phyloP scores from a whole-genome alignment of 2,888 invertebrate species.

The Penaeus monodon region DNA sequence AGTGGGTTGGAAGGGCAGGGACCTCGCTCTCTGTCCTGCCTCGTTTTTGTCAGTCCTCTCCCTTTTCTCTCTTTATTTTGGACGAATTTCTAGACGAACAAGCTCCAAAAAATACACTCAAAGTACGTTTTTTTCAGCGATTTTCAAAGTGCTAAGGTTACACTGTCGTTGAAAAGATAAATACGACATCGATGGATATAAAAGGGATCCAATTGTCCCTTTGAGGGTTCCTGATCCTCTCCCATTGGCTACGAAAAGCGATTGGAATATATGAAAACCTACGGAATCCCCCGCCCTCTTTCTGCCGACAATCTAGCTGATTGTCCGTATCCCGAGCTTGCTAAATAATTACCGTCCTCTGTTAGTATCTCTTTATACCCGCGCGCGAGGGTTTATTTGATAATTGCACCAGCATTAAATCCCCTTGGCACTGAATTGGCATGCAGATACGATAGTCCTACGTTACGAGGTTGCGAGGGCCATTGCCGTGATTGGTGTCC shows the following conservation, averaged over 20 bases:
- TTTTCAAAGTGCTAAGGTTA: too few species aligned
- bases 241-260: conserved; percentile 42
- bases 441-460: conserved; percentile 34
- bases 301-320: conserved; percentile 53
- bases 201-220: neutral
- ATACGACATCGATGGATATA: conserved; percentile 16
- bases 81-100: too few species aligned
- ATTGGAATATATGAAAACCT: conserved; percentile 51
- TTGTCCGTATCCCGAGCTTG: conserved; percentile 61
- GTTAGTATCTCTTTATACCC: conserved; percentile 58
- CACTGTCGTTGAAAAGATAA: conserved; percentile 4
- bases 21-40: conserved; percentile 12
- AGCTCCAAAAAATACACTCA: too few species aligned
- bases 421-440: conserved; percentile 45
- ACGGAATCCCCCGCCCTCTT: conserved; percentile 45
- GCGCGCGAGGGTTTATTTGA: conserved; percentile 58
- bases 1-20: too few species aligned
- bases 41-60: conserved; percentile 42
- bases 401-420: conserved; percentile 58
- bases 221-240: conserved; percentile 1
- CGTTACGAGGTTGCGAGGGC: conserved; percentile 44
- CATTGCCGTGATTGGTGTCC: conserved; percentile 25
- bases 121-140: too few species aligned
- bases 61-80: conserved; percentile 16
- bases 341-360: conserved; percentile 61